Evolutionary conservation across 2,888 invertebrate genomes (phyloP).

Genomic region (Elysia crispata): DNA sequence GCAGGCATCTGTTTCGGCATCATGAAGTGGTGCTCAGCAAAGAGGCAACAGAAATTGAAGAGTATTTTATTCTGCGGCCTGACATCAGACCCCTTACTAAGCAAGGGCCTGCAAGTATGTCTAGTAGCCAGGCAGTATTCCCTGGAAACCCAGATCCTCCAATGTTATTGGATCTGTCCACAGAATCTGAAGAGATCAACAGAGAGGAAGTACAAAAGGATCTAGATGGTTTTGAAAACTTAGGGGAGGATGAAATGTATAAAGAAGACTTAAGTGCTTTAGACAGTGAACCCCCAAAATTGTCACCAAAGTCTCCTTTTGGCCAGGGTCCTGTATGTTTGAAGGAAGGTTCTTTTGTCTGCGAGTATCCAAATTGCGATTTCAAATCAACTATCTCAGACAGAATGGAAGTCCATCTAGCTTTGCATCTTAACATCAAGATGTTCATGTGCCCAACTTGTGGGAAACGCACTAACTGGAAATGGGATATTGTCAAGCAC

Average conservation of each 20-base stretch:
- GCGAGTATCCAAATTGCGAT: slow-evolving; percentile 62
- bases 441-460: slow-evolving; percentile 74
- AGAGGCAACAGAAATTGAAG: slow-evolving; percentile 38
- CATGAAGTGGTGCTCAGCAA: slow-evolving; percentile 43
- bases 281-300: neutral
- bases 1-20: slow-evolving; percentile 78
- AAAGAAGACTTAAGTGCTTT: neutral
- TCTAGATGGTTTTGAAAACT: neutral
- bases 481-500: slow-evolving; percentile 76
- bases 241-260: neutral
- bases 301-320: neutral
- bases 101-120: slow-evolving; percentile 5
- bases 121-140: neutral
- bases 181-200: neutral
- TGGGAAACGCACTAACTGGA: slow-evolving; percentile 75
- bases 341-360: slow-evolving; percentile 47
- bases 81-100: slow-evolving; percentile 45
- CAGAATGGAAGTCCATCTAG: slow-evolving; percentile 72
- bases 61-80: slow-evolving; percentile 39
- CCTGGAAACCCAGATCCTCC: neutral
- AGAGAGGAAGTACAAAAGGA: neutral
- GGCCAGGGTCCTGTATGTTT: neutral
- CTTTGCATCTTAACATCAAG: slow-evolving; percentile 74
- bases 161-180: neutral
- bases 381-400: slow-evolving; percentile 69